Evolutionary conservation across 2,888 invertebrate species (phyloP).

Genomic region (Drosophila gaucha): DNA sequence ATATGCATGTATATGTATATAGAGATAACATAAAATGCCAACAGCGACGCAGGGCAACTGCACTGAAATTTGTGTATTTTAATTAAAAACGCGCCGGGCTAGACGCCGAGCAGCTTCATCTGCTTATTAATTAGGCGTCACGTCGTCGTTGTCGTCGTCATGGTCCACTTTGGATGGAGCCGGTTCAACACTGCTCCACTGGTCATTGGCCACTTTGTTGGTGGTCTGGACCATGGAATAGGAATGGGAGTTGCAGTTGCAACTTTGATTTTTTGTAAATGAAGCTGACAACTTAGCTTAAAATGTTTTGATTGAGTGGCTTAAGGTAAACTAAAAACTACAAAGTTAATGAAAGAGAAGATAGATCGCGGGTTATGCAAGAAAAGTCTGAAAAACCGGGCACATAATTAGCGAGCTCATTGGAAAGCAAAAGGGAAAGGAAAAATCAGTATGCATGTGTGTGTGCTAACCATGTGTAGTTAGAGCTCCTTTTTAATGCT

Average conservation of each 20-base stretch:
- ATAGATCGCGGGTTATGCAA: slow-evolving; percentile 24
- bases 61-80: slow-evolving; percentile 80
- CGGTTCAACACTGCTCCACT: slow-evolving; percentile 34
- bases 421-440: slow-evolving; percentile 29
- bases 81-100: slow-evolving; percentile 74
- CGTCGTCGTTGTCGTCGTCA: slow-evolving; percentile 31
- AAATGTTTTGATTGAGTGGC: slow-evolving; percentile 59
- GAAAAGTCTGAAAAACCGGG: slow-evolving; percentile 1
- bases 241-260: slow-evolving; percentile 27
- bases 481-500: slow-evolving; percentile 14
- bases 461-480: slow-evolving; percentile 30
- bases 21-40: slow-evolving; percentile 58
- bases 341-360: not conserved
- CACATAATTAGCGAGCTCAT: slow-evolving; percentile 27
- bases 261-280: slow-evolving; percentile 37
- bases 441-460: not conserved
- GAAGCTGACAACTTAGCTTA: slow-evolving; percentile 58
- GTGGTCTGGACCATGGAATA: slow-evolving; percentile 53
- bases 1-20: slow-evolving; percentile 26
- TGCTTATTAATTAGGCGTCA: slow-evolving; percentile 73
- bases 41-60: slow-evolving; percentile 61
- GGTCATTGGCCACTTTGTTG: slow-evolving; percentile 57
- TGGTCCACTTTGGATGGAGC: slow-evolving; percentile 33
- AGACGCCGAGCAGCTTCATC: slow-evolving; percentile 68
- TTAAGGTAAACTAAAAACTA: slow-evolving; percentile 13